Percentiles rank a stretch among this genome's conserved stretches.
Conservation (phyloP, 1,140 invertebrate species). For the Heliconius eleuchia region DNA sequence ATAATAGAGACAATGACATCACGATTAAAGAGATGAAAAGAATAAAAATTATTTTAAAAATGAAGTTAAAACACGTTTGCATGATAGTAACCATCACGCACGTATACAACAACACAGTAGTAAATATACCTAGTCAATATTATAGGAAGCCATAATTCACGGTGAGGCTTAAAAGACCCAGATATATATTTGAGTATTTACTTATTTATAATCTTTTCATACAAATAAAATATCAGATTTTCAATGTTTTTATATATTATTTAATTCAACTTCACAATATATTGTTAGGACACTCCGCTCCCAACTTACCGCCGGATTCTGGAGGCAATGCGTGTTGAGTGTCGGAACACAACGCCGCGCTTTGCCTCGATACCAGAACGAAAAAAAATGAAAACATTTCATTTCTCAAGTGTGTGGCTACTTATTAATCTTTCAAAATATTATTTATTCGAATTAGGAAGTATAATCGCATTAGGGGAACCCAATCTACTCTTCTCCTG, state of each 20-base stretch:
- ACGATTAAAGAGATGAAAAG: too few relatives aligned
- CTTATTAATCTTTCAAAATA: neutral
- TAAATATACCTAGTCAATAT: neutral
- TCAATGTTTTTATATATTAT: too few relatives aligned
- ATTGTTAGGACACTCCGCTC: too few relatives aligned
- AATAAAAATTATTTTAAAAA: too few relatives aligned
- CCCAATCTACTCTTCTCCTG: neutral
- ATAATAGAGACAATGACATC: too few relatives aligned
- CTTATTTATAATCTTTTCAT: neutral
- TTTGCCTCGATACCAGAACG: too few relatives aligned
- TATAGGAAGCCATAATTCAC: slow-evolving; percentile 2
- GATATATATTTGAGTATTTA: neutral
- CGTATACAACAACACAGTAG: neutral
- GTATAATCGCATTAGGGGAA: slow-evolving; percentile 11
- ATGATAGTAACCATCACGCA: neutral
- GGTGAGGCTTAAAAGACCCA: neutral
- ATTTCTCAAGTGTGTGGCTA: neutral
- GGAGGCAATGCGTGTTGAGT: too few relatives aligned
- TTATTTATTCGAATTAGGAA: neutral
- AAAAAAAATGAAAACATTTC: too few relatives aligned
- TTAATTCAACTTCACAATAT: too few relatives aligned
- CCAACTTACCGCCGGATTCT: too few relatives aligned
- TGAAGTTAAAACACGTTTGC: neutral
- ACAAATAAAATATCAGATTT: neutral
- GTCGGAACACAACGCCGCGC: too few relatives aligned